phyloP scores from a whole-genome alignment of 2,888 invertebrate genomes.

The Nipponacmea schrenckii region DNA sequence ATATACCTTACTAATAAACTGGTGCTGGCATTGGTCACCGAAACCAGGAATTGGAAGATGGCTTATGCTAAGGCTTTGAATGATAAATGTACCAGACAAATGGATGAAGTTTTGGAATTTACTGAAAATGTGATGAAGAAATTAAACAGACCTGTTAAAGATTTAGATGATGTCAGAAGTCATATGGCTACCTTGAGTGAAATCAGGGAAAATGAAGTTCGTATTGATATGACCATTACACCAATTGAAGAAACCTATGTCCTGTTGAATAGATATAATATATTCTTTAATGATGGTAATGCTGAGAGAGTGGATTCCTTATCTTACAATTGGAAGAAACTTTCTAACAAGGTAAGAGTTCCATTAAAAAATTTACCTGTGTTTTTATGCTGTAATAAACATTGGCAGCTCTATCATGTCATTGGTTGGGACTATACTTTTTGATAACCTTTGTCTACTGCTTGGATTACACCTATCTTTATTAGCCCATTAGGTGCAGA shows the following conservation, averaged over 20 bases:
- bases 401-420: too few species aligned
- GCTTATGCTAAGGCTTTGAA: conserved; percentile 67
- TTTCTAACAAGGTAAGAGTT: conserved; percentile 71
- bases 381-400: not conserved
- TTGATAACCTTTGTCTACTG: too few species aligned
- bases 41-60: conserved; percentile 68
- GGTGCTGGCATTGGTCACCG: conserved; percentile 84
- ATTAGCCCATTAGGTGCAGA: too few species aligned
- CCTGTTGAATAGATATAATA: conserved; percentile 86
- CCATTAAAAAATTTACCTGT: not conserved
- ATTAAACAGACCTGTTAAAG: conserved; percentile 84
- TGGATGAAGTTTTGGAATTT: conserved; percentile 78
- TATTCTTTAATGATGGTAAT: conserved; percentile 88
- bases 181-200: conserved; percentile 91
- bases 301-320: conserved; percentile 92
- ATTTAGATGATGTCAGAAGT: conserved; percentile 91
- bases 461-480: too few species aligned
- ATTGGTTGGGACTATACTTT: too few species aligned
- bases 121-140: conserved; percentile 92
- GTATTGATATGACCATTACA: conserved; percentile 92
- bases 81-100: conserved; percentile 66
- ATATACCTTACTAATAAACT: conserved; percentile 71
- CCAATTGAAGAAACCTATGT: conserved; percentile 97
- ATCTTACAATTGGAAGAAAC: conserved; percentile 87
- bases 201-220: conserved; percentile 92